A percentile compares a stretch with the other conserved stretches of the same genome.
Conservation (phyloP, 2,797 vertebrate species). For the Brachyrhaphis roseni region DNA sequence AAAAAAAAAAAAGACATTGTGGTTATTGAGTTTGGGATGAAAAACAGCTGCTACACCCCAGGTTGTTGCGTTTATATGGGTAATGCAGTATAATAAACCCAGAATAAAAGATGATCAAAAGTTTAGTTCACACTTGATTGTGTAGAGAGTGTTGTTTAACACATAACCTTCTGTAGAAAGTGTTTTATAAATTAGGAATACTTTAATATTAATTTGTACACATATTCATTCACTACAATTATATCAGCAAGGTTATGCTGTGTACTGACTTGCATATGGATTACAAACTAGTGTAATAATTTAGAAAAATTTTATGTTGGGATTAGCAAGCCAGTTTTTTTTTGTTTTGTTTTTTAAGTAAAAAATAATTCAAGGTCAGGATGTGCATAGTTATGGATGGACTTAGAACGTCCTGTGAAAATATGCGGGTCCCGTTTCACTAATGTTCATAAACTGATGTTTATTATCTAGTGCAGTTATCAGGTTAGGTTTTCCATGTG, state of each 20-base stretch:
- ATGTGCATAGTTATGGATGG: neutral
- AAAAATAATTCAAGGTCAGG: neutral
- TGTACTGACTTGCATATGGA: neutral
- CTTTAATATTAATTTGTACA: neutral
- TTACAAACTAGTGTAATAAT: neutral
- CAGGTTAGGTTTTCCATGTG: neutral
- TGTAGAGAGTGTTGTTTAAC: neutral
- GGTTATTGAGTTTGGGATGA: slow-evolving; percentile 52
- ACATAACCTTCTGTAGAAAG: neutral
- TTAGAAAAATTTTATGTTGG: neutral
- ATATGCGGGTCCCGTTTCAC: neutral
- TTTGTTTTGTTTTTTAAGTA: no score
- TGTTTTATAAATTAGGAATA: neutral
- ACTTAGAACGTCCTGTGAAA: neutral
- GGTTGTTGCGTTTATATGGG: slow-evolving; percentile 22
- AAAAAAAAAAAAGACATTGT: slow-evolving; percentile 29
- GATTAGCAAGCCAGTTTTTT: neutral
- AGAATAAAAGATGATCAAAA: neutral
- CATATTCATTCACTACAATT: neutral
- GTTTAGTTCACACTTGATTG: neutral
- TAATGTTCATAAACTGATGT: neutral
- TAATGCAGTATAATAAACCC: slow-evolving; percentile 36
- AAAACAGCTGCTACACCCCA: slow-evolving; percentile 31
- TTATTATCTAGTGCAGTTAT: no score
- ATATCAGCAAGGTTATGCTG: neutral